These are phyloP conservation scores for Tachuris rubrigastra DNA, from an alignment of 2,113 vertebrate genomes.

Conservation along the genomic window DNA sequence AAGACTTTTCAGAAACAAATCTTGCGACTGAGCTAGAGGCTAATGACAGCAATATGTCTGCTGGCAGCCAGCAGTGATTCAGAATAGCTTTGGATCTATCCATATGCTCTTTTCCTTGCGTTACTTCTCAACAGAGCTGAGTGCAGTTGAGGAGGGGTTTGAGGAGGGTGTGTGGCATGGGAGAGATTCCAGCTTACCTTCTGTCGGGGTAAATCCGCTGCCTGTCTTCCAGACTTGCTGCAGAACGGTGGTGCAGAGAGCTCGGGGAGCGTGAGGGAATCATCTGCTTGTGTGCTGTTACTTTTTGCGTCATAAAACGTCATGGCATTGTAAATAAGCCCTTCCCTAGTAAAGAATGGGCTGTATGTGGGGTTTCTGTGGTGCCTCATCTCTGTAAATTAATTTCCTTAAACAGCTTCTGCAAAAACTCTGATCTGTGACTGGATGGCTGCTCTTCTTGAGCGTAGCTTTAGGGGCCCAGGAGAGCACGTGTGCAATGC, in stretches of 20 bases:
- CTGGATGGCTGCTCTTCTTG: not conserved
- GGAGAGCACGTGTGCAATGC: not conserved
- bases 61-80: not conserved
- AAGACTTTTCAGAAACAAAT: not conserved
- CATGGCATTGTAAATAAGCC: not conserved
- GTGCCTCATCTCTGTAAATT: not conserved
- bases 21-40: not conserved
- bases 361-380: not conserved
- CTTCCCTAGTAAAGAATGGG: not conserved
- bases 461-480: not conserved
- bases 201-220: not conserved
- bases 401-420: not conserved
- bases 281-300: not conserved
- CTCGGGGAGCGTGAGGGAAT: not conserved
- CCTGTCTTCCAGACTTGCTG: not conserved
- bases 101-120: not conserved
- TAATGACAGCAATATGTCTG: constrained; percentile 11
- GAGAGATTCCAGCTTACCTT: not conserved
- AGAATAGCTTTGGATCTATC: not conserved
- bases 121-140: not conserved
- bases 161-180: not conserved
- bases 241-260: accelerated
- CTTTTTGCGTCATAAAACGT: not conserved
- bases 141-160: not conserved
- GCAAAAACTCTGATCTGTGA: not conserved